A percentile compares a stretch with the other conserved stretches of the same genome.
These are phyloP conservation scores for Bubo scandiacus DNA, from an alignment of 2,113 vertebrate species.

Conservation along the genomic window DNA sequence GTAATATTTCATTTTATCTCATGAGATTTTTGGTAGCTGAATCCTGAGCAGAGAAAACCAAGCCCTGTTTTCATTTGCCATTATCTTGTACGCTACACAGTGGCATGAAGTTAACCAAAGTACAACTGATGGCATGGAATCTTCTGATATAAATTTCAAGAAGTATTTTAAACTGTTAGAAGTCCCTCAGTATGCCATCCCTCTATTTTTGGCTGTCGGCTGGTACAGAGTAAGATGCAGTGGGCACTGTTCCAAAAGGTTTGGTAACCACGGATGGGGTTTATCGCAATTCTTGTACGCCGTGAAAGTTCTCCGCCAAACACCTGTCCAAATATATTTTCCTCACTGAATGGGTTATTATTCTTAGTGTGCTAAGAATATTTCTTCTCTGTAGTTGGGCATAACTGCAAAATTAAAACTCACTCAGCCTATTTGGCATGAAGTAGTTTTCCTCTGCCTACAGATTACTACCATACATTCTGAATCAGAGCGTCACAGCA, in stretches of 20 bases:
- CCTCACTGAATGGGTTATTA: not conserved
- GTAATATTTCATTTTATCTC: not conserved
- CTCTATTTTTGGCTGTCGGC: not conserved
- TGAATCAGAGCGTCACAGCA: not conserved
- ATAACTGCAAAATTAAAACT: not conserved
- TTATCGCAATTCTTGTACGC: not conserved
- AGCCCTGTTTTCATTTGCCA: not conserved
- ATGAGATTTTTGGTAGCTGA: not conserved
- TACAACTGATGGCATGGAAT: not conserved
- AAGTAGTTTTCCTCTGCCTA: not conserved
- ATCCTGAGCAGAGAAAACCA: not conserved
- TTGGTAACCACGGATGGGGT: not conserved
- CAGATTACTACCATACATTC: not conserved
- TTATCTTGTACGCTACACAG: not conserved
- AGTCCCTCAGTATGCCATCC: not conserved
- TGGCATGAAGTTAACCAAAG: not conserved
- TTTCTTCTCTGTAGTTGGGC: not conserved
- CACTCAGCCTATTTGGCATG: not conserved
- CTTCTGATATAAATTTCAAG: not conserved
- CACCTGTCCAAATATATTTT: not conserved
- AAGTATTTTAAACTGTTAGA: not conserved
- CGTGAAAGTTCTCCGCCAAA: not conserved
- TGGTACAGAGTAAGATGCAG: not conserved
- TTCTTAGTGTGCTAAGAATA: not conserved
- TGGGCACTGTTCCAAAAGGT: not conserved